Base-by-base conservation (phyloP, 2,113 vertebrate genomes). In the Dendropsophus ebraccatus region DNA sequence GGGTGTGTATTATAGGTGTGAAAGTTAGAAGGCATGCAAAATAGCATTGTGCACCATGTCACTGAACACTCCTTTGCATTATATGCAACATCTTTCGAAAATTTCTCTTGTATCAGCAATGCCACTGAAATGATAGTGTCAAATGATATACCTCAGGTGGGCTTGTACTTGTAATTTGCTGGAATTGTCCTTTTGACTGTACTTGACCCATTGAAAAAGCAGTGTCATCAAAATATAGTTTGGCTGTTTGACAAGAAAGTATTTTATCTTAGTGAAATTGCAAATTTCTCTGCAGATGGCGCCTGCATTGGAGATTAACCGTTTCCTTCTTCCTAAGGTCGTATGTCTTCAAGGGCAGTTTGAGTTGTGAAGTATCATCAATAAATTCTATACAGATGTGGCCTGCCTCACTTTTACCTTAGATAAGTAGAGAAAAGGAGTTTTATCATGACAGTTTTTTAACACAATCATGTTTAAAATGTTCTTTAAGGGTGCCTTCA, bases 171-270 rank as follows among this genome's bases (percentile, higher is more conserved):
- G 32, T 21, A 70, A 70, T 70, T 21, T 52, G 47, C 45, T 76
- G 45, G 76, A 35, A 79, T 56, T 58, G 76, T 41, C 50, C 54
- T 23, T 79, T 81, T 25, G 13, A 67, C 35, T 12, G 60, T 49
- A 50, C n/a, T 30, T 82, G 60, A 67, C 60, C 30, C 14, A 60
- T 28, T 30, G 17, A 60, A 58, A 60, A 49, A 28, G 35, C 80
- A 49, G n/a, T 12, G 41, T 82, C 60, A 67, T 62, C 60, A 58
- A 17, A 82, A 82, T 82, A 67, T 19, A 32, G 19, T 10, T 82
- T 49, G 80, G 37, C 60, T 49, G 7, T 45, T 47, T 81, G 35
- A 67, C 79, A 81, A 81, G 19, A 37, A 65, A 67, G 58, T 19
- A 13, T 82, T 45, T 58, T n/a, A 60, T 23, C 35, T 58, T 80